Evolutionary conservation across 2,888 invertebrate species (phyloP).

Genomic region (Julus scandinavius): DNA sequence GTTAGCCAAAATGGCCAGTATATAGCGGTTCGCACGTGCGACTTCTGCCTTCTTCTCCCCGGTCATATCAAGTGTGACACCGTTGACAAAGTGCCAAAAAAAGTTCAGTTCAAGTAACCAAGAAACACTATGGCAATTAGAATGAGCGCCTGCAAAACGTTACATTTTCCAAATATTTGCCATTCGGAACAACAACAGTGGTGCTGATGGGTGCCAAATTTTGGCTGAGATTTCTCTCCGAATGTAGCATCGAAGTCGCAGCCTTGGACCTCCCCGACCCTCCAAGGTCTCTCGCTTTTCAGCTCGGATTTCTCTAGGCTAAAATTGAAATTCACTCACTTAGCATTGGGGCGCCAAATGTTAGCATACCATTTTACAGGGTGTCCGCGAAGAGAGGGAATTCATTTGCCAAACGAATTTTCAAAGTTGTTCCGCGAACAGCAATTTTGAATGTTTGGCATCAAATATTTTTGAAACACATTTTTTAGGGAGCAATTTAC

Average conservation of each 20-base stretch:
- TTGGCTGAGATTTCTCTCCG: neutral
- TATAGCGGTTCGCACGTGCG: neutral
- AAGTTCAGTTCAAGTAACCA: neutral
- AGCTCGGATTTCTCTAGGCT: slow-evolving; percentile 25
- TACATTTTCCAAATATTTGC: slow-evolving; percentile 16
- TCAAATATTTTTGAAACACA: no score
- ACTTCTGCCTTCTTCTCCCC: neutral
- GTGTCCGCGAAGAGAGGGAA: neutral
- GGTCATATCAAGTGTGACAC: neutral
- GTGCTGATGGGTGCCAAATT: slow-evolving; percentile 27
- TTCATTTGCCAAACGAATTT: neutral
- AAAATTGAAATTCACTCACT: slow-evolving; percentile 33
- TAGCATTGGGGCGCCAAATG: slow-evolving; percentile 22
- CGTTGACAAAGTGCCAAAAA: slow-evolving; percentile 11
- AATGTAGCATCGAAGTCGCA: slow-evolving; percentile 23
- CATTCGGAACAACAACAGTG: neutral
- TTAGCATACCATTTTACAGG: slow-evolving; percentile 21
- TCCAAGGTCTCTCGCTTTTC: slow-evolving; percentile 17
- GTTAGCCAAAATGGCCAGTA: neutral
- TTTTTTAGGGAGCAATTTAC: no score
- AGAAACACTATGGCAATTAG: neutral
- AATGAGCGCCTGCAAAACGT: neutral
- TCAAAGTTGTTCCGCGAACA: neutral
- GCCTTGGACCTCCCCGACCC: slow-evolving; percentile 33
- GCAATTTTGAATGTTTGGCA: no score